phyloP scores from a whole-genome alignment of 2,113 vertebrate species.

The Shinisaurus crocodilurus region DNA sequence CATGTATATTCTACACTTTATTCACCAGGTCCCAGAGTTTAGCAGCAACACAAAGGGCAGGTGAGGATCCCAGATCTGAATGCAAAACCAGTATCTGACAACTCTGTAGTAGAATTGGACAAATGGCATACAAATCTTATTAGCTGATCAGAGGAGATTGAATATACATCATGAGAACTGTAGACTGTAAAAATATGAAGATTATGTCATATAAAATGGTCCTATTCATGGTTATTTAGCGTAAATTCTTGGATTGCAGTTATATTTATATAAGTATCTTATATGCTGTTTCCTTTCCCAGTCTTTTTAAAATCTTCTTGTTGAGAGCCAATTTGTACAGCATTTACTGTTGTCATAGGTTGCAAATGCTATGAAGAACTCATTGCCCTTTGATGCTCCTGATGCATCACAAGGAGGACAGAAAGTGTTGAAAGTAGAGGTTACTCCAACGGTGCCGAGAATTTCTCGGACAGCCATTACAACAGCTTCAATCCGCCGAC shows the following conservation, averaged over 20 bases:
- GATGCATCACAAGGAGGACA: slow-evolving; percentile 86
- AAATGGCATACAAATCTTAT: not conserved
- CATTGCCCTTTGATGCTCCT: slow-evolving; percentile 91
- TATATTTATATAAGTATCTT: not conserved
- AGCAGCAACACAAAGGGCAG: not conserved
- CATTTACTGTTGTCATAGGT: slow-evolving; percentile 80
- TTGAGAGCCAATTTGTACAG: not conserved
- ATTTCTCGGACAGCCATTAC: slow-evolving; percentile 96
- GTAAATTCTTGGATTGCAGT: not conserved
- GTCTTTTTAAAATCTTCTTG: not conserved
- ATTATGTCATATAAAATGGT: not conserved
- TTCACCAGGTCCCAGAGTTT: not conserved
- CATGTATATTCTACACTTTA: too few relatives aligned
- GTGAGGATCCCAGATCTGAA: not conserved
- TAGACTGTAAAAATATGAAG: not conserved
- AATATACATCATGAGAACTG: not conserved
- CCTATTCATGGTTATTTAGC: not conserved
- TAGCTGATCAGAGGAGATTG: not conserved
- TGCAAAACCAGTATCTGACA: not conserved
- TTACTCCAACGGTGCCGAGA: slow-evolving; percentile 93
- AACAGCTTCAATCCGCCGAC: slow-evolving; percentile 96
- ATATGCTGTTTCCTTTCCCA: not conserved
- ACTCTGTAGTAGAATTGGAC: not conserved
- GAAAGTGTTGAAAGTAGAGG: slow-evolving; percentile 95
- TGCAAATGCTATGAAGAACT: slow-evolving; percentile 97